Base-by-base conservation (phyloP, 2,113 vertebrate genomes). In the Arenaria interpres region DNA sequence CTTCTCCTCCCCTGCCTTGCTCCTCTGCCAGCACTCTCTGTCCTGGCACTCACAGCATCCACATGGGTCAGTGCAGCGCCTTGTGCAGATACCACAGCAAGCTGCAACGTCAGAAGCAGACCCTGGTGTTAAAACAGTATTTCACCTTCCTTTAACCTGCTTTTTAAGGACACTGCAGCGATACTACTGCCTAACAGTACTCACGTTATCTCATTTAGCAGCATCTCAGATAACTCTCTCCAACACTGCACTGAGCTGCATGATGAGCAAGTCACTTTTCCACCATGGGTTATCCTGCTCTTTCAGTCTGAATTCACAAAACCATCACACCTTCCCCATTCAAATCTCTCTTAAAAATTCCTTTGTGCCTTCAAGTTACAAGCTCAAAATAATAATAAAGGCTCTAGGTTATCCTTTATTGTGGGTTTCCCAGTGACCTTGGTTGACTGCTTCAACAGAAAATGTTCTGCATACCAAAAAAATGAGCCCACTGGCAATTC, bases 151-250 rank as follows among this genome's bases (percentile, higher is more conserved):
- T 83, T 79, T 90, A 85, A 89, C 91, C 83, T 25, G 10, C n/a
- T 76, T 91, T 92, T 83, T 91, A 85, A 96, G 91, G 95, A 94
- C 94, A 90, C 93, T 90, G 95, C 94, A 79, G 95, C n/a, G 74
- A 85, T 80, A 10, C 45, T 10, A 17, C 54, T 45, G 76, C 84
- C 84, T 66, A 60, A 32, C 63, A 50, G 85, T 7, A 21, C 90
- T 75, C 81, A 46, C 1, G 2, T 48, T 88, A 76, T 80, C 90
- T 95, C 81, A 37, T 73, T 95, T 73, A 95, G 90, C 74, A 90
- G 91, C 85, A 73, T 66, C 89, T 94, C 77, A 13, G 73, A 76
- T 85, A 76, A 89, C 53, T 87, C 50, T 41, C 63, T 86, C 54
- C 83, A 73, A 77, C n/a, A 8, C 73, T 41, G 77, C 43, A 22